Base-by-base conservation (phyloP, 2,797 vertebrate genomes). In the Alauda arvensis region DNA sequence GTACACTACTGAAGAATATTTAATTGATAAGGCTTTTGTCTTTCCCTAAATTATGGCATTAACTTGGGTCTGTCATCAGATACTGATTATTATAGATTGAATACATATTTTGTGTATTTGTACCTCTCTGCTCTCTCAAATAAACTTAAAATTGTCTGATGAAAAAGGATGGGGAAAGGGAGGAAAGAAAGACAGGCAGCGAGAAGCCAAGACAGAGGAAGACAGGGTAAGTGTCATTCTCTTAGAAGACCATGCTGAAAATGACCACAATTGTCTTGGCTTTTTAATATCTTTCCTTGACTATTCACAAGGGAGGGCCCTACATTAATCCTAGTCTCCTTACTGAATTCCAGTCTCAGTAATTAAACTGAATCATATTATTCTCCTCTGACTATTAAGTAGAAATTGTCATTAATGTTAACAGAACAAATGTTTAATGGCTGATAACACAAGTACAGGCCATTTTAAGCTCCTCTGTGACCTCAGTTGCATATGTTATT, bases 361-460 rank as follows among this genome's bases (percentile, higher is more conserved):
- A 90, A 89, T 77, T 78, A 90, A 87, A 85, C 10, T 37, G 62
- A 85, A 77, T 48, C 31, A 80, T 42, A 56, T 68, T 45, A 84
- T 49, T 83, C 66, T 9, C 6, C 19, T 57, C 71, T 62, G 69
- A 93, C 85, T 88, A 75, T 80, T 88, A 84, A 86, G n/a, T 57
- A 39, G n/a, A 89, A 88, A 82, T 68, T 59, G 14, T 52, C 81
- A 84, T 84, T 86, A 80, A 71, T 33, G 18, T 71, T 86, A 94
- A 69, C 40, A 84, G 77, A 86, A 86, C 12, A 77, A 83, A 77
- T 39, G 34, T 77, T 91, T 82, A 81, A 79, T 34, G 84, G 57
- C 62, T 86, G 83, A 62, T 88, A 83, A 87, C 43, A 66, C 34
- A 62, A 60, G 51, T 48, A 71, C 10, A 76, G 62, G 31, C 16